phyloP scores from a whole-genome alignment of 2,888 invertebrate species.

The Glyphotaelius pellucidus region DNA sequence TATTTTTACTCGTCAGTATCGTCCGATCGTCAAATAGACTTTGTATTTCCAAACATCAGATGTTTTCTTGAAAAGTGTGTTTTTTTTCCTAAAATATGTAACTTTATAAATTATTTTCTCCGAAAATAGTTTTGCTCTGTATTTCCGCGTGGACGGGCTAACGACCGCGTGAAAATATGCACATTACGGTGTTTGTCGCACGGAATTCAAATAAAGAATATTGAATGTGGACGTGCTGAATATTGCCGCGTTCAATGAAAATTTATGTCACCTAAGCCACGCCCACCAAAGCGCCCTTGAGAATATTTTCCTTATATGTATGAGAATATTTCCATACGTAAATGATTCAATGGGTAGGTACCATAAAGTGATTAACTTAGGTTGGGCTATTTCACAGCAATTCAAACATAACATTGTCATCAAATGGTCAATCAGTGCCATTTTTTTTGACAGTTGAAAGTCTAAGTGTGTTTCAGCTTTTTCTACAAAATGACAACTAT shows the following conservation, averaged over 20 bases:
- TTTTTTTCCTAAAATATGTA: neutral
- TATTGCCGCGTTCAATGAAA: neutral
- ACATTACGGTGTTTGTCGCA: neutral
- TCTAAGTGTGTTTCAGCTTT: no score
- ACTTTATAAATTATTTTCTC: neutral
- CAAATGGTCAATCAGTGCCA: no score
- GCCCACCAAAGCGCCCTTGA: neutral
- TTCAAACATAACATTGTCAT: no score
- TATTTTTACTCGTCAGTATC: conserved; percentile 5
- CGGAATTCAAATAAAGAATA: neutral
- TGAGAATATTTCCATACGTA: no score
- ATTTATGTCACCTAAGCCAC: neutral
- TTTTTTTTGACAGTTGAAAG: no score
- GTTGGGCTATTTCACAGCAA: no score
- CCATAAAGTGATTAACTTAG: no score
- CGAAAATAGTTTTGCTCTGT: neutral
- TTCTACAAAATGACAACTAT: no score
- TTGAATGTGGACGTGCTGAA: neutral
- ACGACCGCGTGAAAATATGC: neutral
- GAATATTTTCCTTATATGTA: no score
- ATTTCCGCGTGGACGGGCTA: neutral
- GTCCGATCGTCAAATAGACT: conserved; percentile 5
- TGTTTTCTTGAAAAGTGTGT: neutral
- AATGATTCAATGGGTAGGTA: no score
- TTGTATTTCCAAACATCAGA: neutral